phyloP scores from a whole-genome alignment of 2,888 invertebrate genomes.

The Apoda limacodes region DNA sequence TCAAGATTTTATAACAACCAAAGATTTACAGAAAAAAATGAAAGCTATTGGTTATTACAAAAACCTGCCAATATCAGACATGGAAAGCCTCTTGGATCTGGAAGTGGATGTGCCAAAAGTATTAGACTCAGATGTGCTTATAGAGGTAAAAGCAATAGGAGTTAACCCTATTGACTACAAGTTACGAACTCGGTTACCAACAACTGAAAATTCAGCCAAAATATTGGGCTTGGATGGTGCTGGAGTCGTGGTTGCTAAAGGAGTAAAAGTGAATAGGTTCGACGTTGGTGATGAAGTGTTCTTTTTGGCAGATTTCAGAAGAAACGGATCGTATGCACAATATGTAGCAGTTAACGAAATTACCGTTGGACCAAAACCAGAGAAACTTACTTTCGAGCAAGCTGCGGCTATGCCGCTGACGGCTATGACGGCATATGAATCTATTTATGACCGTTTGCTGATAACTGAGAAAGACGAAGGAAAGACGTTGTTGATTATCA shows the following conservation, averaged over 20 bases:
- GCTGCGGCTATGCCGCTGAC: constrained; percentile 57
- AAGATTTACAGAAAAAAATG: constrained; percentile 43
- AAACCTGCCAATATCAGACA: constrained; percentile 48
- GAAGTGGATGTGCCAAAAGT: constrained; percentile 40
- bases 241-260: constrained; percentile 44
- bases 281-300: constrained; percentile 52
- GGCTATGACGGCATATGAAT: constrained; percentile 47
- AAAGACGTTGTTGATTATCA: constrained; percentile 46
- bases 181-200: constrained; percentile 42
- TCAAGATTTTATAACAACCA: constrained; percentile 22
- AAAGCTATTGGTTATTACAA: constrained; percentile 53
- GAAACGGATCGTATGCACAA: constrained; percentile 49
- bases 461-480: constrained; percentile 48
- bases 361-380: constrained; percentile 43
- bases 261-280: constrained; percentile 30
- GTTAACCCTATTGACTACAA: constrained; percentile 57
- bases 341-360: constrained; percentile 46
- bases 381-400: constrained; percentile 45
- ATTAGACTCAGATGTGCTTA: constrained; percentile 37
- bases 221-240: constrained; percentile 57
- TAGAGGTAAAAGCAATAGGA: constrained; percentile 50
- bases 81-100: constrained; percentile 44
- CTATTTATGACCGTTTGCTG: constrained; percentile 40
- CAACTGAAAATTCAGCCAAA: constrained; percentile 34
- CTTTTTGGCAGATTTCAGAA: constrained; percentile 42